Evolutionary conservation across 2,113 vertebrate species (phyloP).

Genomic region (Saguinus midas): DNA sequence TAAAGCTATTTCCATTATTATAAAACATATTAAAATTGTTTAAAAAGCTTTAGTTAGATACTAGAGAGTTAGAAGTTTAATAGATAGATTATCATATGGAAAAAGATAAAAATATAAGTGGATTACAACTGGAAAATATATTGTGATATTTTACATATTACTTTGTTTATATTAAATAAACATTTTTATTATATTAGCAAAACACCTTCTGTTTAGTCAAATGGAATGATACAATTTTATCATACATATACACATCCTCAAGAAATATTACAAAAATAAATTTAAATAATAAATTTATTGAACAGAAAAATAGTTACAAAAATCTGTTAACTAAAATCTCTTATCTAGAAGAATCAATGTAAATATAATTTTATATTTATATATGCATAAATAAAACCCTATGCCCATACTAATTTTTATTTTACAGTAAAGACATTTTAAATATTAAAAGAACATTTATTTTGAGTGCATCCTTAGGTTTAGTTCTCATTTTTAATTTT

Average conservation of each 20-base stretch:
- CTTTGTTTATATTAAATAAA: neutral
- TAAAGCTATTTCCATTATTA: neutral
- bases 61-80: neutral
- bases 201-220: neutral
- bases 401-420: neutral
- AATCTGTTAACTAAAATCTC: neutral
- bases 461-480: neutral
- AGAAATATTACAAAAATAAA: neutral
- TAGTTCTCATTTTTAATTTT: neutral
- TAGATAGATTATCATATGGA: neutral
- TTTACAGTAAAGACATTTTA: neutral
- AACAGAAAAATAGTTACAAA: neutral
- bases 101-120: neutral
- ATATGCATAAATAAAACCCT: neutral
- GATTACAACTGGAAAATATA: neutral
- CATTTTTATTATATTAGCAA: neutral
- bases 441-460: neutral
- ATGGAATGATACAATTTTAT: neutral
- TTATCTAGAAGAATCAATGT: neutral
- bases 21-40: neutral
- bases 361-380: neutral
- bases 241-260: neutral
- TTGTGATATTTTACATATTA: neutral
- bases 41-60: neutral
- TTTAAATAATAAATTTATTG: neutral